Evolutionary conservation across 2,113 vertebrate genomes (phyloP), one percentile per base, ranked within the genome.

Genomic region (Corythornis cristatus): DNA sequence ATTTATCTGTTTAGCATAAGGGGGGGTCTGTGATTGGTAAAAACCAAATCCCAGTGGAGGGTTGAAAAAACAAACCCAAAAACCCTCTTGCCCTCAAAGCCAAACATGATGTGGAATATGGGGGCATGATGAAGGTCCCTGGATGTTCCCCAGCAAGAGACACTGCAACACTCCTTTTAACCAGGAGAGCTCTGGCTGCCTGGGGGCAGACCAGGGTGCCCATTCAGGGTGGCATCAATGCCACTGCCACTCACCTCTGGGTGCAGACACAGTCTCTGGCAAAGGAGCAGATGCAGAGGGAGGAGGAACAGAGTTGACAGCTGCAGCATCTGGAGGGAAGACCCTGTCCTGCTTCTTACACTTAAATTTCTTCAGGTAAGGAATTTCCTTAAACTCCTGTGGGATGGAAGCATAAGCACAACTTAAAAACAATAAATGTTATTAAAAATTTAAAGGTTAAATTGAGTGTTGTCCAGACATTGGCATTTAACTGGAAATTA

Each of bases 281-380:
- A 87, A 7, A 11, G 97, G 97, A n/a, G 95, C 96, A 35, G 57
- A 97, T 23, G 37, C 96, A 1, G 97, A 62, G 3, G 95, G 61
- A 29, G 91, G 83, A 16, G 94, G 91, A 2, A 37, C 78, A 0
- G 91, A 88, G 11, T 95, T 92, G 25, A 45, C 72, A 2, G 97
- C 72, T 0, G 88, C 33, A 85, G 93, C 48, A 33, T 96, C 98
- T 15, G 98, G 98, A 42, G 98, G 98, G 81, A 99, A 99, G 19
- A 98, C 35, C 12, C 99, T 98, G 89, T 98, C 98, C 92, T 99
- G 99, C 14, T 96, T 98, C 96, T 99, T 99, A 93, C 98, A 98
- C 95, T 99, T 99, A 89, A 99, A 98, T 95, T 99, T 99, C 96
- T 99, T 99, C 81, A 99, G 95, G 95, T 98, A 99, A 43, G 99